These are phyloP conservation scores for Laticauda colubrina DNA, from an alignment of 2,113 vertebrate species.

Conservation along the genomic window DNA sequence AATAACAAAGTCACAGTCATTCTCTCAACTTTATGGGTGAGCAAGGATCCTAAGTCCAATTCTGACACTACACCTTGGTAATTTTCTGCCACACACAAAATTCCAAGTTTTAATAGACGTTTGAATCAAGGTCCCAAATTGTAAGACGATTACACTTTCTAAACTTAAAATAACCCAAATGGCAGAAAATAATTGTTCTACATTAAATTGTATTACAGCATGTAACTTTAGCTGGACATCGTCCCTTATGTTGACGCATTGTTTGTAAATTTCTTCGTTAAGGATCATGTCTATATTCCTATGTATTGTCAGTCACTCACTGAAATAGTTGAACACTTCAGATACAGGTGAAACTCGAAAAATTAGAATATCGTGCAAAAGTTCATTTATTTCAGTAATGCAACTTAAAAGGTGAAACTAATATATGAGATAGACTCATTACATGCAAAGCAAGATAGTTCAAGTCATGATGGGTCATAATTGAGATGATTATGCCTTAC, in stretches of 20 bases:
- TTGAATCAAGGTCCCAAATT: background rate
- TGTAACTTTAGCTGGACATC: background rate
- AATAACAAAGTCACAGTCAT: background rate
- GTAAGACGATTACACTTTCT: background rate
- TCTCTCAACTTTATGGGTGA: background rate
- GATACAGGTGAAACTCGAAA: background rate
- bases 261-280: background rate
- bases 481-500: no score
- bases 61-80: background rate
- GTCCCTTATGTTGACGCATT: background rate
- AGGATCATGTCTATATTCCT: conserved; percentile 2
- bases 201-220: background rate
- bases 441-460: no score
- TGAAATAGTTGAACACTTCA: background rate
- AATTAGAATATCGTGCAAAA: no score
- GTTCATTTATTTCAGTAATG: no score
- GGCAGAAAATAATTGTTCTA: background rate
- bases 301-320: background rate
- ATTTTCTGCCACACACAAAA: background rate
- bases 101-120: background rate
- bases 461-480: no score
- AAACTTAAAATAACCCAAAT: conserved; percentile 10
- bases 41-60: background rate
- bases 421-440: no score
- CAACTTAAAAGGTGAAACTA: no score